A percentile compares a stretch with the other conserved stretches of the same genome.
Evolutionary conservation across 1,140 invertebrate genomes (phyloP).

Genomic region (Drosophila sp.): DNA sequence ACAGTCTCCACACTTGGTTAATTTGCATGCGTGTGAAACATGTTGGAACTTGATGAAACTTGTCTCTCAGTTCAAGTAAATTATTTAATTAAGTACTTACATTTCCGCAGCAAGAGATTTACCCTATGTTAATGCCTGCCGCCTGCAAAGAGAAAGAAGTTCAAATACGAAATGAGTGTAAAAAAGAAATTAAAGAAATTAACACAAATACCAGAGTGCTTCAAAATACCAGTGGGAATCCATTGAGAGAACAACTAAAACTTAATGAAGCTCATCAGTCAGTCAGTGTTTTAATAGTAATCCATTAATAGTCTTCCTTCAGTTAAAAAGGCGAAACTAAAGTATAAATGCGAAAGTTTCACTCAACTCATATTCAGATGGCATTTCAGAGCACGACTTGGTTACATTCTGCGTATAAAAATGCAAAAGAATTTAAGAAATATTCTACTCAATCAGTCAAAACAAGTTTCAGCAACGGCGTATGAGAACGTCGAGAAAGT

Average conservation of each 20-base stretch:
- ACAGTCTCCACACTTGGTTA: background rate
- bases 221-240: background rate
- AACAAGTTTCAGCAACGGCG: constrained; percentile 7
- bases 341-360: background rate
- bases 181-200: constrained; percentile 45
- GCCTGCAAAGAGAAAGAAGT: constrained; percentile 29
- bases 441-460: constrained; percentile 19
- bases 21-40: constrained; percentile 51
- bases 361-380: background rate
- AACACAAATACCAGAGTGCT: constrained; percentile 18
- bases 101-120: constrained; percentile 54
- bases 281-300: constrained; percentile 8
- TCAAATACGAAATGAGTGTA: constrained; percentile 9
- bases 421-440: background rate
- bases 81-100: constrained; percentile 71
- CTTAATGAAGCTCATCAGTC: constrained; percentile 32
- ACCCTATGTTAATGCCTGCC: constrained; percentile 23
- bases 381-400: background rate
- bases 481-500: background rate
- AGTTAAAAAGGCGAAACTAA: background rate
- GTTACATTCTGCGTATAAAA: background rate
- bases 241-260: constrained; percentile 25
- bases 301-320: constrained; percentile 1
- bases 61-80: constrained; percentile 31
- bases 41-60: constrained; percentile 1